Conservation (phyloP, 2,797 vertebrate genomes). For the Acestrorhynchus altus region DNA sequence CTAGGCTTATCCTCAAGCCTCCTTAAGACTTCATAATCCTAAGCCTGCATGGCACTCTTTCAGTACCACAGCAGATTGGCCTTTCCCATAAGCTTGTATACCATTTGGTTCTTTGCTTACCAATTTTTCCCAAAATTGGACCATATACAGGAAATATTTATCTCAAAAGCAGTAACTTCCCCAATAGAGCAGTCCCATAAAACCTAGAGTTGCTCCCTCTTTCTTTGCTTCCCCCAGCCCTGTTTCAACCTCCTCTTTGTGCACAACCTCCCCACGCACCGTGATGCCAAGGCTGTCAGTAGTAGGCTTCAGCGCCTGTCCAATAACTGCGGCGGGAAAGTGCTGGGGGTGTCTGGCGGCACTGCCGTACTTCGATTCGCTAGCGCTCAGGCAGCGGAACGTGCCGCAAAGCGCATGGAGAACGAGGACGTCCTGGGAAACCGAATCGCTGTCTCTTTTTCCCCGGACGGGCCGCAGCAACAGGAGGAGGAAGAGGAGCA, state of each 20-base stretch:
- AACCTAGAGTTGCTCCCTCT: conserved; percentile 74
- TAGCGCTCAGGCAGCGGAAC: conserved; percentile 89
- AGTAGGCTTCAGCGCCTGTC: conserved; percentile 94
- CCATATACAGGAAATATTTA: conserved; percentile 1
- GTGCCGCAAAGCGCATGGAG: conserved; percentile 95
- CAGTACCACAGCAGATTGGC: background rate
- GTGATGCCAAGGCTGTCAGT: conserved; percentile 91
- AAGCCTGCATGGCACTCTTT: background rate
- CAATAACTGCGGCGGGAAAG: conserved; percentile 97
- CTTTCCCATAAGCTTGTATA: conserved; percentile 13
- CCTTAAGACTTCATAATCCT: conserved; percentile 21
- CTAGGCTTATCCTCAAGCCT: background rate
- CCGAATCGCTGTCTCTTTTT: conserved; percentile 90
- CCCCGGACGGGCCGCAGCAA: conserved; percentile 80
- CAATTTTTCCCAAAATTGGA: background rate
- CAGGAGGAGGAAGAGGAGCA: conserved; percentile 75
- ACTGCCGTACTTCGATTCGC: conserved; percentile 92
- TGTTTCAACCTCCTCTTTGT: conserved; percentile 95
- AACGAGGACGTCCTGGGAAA: conserved; percentile 97
- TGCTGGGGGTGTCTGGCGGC: conserved; percentile 89
- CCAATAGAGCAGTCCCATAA: conserved; percentile 55
- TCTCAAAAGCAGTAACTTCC: conserved; percentile 34
- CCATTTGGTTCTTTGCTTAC: background rate
- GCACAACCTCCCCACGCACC: conserved; percentile 94
- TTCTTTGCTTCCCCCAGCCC: conserved; percentile 83